Base-by-base conservation (phyloP, 2,113 vertebrate species). In the Gracilinanus agilis region DNA sequence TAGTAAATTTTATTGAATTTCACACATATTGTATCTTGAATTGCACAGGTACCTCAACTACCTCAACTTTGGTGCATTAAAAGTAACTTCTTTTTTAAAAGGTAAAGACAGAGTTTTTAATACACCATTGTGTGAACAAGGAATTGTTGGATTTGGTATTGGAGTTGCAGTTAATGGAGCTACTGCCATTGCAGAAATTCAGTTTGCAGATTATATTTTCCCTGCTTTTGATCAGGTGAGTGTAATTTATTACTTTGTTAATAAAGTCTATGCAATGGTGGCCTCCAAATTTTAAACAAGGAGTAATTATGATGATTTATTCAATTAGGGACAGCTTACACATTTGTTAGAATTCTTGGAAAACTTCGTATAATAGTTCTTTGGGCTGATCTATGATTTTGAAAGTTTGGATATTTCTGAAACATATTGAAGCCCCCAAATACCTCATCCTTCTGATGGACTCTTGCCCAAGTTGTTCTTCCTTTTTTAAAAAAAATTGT, bases 71-170 rank as follows among this genome's bases (percentile, higher is more conserved):
- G 54, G 0, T 21, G 1, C 90, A 88, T 94, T 94, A 96, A 93
- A 91, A 11, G 40, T 92, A 24, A 0, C 89, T 83, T 92, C 0
- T 93, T 94, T 94, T 94, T 94, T 58, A 53, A 12, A 94, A 99
- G 99, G 99, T 96, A 99, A 99, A 98, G 99, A 99, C 89, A 98
- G 99, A 98, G 99, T 99, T 97, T 99, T 99, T 98, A 99, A 99
- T 98, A 99, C 99, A 2, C 99, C 99, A 0, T 98, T 99, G 89
- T 99, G 99, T 98, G 99, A 99, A 97, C 99, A 99, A 98, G 99
- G 99, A 95, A 99, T 99, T 96, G 99, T 99, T 98, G 99, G 99
- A 96, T 99, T 99, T 98, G 99, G 99, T 96, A 99, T 99, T 88
- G 99, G 99, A 96, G 97, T 99, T 83, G 99, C 99, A 44, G 99